Base-by-base conservation (phyloP, 2,888 invertebrate species). In the Drosophila kuntzei region DNA sequence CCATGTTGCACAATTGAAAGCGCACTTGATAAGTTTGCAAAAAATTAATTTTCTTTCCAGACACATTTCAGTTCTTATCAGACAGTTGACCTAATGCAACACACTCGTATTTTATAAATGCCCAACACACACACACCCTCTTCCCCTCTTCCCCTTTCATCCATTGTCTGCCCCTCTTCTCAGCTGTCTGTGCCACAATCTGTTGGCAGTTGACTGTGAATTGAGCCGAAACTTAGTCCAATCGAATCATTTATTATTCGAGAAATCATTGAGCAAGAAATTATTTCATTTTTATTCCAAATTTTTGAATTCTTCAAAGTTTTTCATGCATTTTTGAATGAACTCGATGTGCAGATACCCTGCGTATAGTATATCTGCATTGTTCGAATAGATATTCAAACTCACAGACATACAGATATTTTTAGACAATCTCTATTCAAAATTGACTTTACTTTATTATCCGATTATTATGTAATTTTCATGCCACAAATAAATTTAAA, bases 41-140 rank as follows among this genome's bases (percentile, higher is more conserved):
- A 69, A 64, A 74, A 80, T 68, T 65, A 79, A 73, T 74, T 72
- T 72, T 36, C 62, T 44, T 49, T 39, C 41, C 58, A 36, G 59
- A 66, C 60, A 58, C 64, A 63, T 70, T 76, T 79, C 65, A 70
- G 65, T 68, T 82, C 32, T 69, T 64, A 82, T 71, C 79, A 63
- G 65, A 47, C 53, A 67, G 43, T 63, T 79, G 62, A 80, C 78
- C 74, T 70, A 84, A 77, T 80, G 69, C 47, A 67, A 22, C 12
- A 29, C n/a, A 54, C 53, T 51, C 61, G 39, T 14, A 47, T 14
- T 41, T 41, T 20, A 41, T n/a, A n/a, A 12, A 6, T 41, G 7
- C 20, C 12, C n/a, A n/a, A 29, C 32, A 14, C 11, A 0, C 32
- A 0, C 3, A 7, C 3, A 0, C 2, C 29, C 6, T 3, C 4